A percentile compares a stretch with the other conserved stretches of the same genome.
These are phyloP conservation scores for Philhelius pedissequus DNA, from an alignment of 2,888 invertebrate species.

Conservation along the genomic window DNA sequence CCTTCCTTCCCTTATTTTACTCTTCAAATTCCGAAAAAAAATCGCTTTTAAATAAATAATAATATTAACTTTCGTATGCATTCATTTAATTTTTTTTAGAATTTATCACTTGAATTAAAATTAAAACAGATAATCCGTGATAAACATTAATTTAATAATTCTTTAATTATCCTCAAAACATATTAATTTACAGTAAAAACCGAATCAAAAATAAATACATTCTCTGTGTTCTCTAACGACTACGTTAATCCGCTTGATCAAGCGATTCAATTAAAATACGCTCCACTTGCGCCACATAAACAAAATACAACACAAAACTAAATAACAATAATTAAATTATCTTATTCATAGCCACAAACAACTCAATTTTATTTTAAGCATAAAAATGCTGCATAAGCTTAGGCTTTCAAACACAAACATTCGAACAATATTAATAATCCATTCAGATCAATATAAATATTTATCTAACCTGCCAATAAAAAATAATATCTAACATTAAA, in stretches of 20 bases:
- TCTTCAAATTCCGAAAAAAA: too few species aligned
- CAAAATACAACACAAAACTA: not conserved
- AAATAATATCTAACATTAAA: slow-evolving; percentile 19
- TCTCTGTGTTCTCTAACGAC: not conserved
- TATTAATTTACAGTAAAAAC: too few species aligned
- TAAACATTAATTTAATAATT: too few species aligned
- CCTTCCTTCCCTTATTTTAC: too few species aligned
- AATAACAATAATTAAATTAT: slow-evolving; percentile 14
- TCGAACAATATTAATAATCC: not conserved
- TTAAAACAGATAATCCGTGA: too few species aligned
- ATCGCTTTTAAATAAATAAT: too few species aligned
- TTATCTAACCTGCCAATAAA: not conserved
- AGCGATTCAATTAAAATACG: not conserved
- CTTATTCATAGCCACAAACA: slow-evolving; percentile 27
- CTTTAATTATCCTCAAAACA: not conserved
- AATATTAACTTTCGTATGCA: too few species aligned
- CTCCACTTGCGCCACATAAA: not conserved
- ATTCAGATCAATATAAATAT: slow-evolving; percentile 11
- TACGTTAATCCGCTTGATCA: slow-evolving; percentile 4
- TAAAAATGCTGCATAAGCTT: slow-evolving; percentile 3
- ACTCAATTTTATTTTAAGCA: slow-evolving; percentile 40
- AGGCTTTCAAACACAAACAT: slow-evolving; percentile 4
- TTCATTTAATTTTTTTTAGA: too few species aligned
- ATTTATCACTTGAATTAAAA: too few species aligned
- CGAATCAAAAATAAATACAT: not conserved